Conservation (phyloP, 1,140 invertebrate genomes). For the Belonocnema kinseyi region DNA sequence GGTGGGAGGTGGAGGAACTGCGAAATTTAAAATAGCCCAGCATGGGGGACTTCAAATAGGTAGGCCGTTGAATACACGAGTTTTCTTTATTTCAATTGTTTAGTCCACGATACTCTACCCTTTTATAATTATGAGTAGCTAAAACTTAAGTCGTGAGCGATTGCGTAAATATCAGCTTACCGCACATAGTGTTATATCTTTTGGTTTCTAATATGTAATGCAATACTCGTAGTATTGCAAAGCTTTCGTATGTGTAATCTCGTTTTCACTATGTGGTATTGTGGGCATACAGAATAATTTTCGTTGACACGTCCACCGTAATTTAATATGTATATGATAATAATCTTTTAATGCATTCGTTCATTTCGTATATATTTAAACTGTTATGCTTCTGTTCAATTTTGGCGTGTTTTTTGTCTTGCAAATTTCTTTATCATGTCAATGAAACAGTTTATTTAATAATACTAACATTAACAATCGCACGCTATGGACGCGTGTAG, state of each 20-base stretch:
- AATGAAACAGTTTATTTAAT: too few relatives aligned
- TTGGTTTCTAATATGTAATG: conserved; percentile 9
- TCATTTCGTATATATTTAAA: not conserved
- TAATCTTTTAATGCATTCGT: not conserved
- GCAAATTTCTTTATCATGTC: too few relatives aligned
- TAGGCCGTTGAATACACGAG: too few relatives aligned
- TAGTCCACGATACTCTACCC: too few relatives aligned
- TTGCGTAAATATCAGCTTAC: not conserved
- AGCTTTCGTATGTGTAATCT: not conserved
- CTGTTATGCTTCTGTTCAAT: too few relatives aligned
- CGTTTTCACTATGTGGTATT: not conserved
- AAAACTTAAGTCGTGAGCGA: not conserved
- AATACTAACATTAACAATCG: too few relatives aligned
- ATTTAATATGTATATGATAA: not conserved
- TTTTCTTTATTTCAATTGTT: too few relatives aligned
- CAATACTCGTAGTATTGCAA: conserved; percentile 16
- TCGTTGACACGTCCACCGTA: not conserved
- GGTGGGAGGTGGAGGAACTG: too few relatives aligned
- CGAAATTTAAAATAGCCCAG: too few relatives aligned
- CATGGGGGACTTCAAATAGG: too few relatives aligned
- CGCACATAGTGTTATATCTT: not conserved
- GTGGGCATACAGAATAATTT: not conserved
- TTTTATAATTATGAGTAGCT: not conserved
- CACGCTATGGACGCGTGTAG: too few relatives aligned
- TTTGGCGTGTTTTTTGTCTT: too few relatives aligned